A percentile compares a stretch with the other conserved stretches of the same genome.
phyloP scores from a whole-genome alignment of 2,888 invertebrate genomes.

The Lycaena phlaeas region DNA sequence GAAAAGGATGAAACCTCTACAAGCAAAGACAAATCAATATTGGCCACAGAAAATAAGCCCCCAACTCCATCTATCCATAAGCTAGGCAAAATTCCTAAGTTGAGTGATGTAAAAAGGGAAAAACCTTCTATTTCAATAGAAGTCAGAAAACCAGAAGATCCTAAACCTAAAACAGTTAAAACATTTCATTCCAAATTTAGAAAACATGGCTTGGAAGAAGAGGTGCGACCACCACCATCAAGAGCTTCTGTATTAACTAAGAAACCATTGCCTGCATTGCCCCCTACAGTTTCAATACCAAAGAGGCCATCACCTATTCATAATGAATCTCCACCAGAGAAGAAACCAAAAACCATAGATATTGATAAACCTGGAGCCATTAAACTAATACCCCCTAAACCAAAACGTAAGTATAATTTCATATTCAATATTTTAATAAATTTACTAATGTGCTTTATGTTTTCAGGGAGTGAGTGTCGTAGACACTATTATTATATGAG shows the following conservation, averaged over 20 bases:
- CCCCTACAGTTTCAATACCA: slow-evolving; percentile 52
- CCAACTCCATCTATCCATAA: slow-evolving; percentile 80
- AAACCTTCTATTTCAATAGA: slow-evolving; percentile 88
- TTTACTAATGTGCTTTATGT: slow-evolving; percentile 50
- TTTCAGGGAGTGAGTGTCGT: slow-evolving; percentile 44
- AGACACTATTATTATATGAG: not conserved
- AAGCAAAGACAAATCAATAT: not conserved
- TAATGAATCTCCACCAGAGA: slow-evolving; percentile 77
- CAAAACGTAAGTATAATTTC: slow-evolving; percentile 87
- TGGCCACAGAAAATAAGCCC: slow-evolving; percentile 78
- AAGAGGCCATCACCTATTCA: slow-evolving; percentile 66
- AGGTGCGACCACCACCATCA: slow-evolving; percentile 88
- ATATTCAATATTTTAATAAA: slow-evolving; percentile 20
- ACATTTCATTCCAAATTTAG: slow-evolving; percentile 92
- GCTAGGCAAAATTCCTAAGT: slow-evolving; percentile 85
- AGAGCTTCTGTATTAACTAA: slow-evolving; percentile 76
- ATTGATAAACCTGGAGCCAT: slow-evolving; percentile 85
- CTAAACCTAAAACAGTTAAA: slow-evolving; percentile 92
- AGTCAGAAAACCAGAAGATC: slow-evolving; percentile 79
- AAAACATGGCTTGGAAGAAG: slow-evolving; percentile 91
- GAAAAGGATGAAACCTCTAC: slow-evolving; percentile 40
- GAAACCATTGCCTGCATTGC: slow-evolving; percentile 66
- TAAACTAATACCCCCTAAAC: slow-evolving; percentile 90
- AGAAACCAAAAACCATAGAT: slow-evolving; percentile 79
- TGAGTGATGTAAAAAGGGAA: slow-evolving; percentile 74